Base-by-base conservation (phyloP, 2,797 vertebrate genomes). In the Coluber constrictor region DNA sequence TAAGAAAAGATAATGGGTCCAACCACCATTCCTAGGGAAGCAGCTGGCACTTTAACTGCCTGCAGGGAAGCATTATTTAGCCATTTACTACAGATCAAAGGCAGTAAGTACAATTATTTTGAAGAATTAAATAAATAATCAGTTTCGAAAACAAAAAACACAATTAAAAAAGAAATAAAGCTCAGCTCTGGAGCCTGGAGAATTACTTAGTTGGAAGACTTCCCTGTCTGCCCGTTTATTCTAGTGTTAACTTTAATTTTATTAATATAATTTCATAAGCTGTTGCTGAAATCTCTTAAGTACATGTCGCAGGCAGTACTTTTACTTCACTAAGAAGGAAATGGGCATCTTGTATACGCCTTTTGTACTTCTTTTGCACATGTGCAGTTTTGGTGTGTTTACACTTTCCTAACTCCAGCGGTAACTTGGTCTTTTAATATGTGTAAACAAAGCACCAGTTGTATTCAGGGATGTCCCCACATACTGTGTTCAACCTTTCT, bases 21-120 rank as follows among this genome's bases (percentile, higher is more conserved):
- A 87, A 88, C 57, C 59, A 86, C 70, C 23, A 59, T 96, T 95
- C 91, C 94, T 96, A 91, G 95, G 61, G 92, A 97, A 93, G 94
- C 96, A 96, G 37, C 91, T 97, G 96, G 96, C 95, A 96, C 91
- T 88, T 91, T 94, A 93, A 94, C 96, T 5, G 92, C 47, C 63
- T 93, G 90, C 88, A 94, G 94, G 88, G 63, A 94, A 94, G 92
- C 95, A 95, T 95, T 96, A 96, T 96, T 96, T 94, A 95, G 93
- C 90, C 93, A 93, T 88, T 92, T 97, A 94, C 94, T 94, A 91
- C 60, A 95, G 91, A 95, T 96, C 94, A 96, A 96, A 97, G 96
- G 94, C 92, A 96, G 63, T 94, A 86, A 70, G 43, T 60, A 86
- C 96, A 95, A 97, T 97, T 97, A 96, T 96, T 96, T 91, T 97